Conservation (phyloP, 2,888 invertebrate genomes). For the Sarcophaga variegata region DNA sequence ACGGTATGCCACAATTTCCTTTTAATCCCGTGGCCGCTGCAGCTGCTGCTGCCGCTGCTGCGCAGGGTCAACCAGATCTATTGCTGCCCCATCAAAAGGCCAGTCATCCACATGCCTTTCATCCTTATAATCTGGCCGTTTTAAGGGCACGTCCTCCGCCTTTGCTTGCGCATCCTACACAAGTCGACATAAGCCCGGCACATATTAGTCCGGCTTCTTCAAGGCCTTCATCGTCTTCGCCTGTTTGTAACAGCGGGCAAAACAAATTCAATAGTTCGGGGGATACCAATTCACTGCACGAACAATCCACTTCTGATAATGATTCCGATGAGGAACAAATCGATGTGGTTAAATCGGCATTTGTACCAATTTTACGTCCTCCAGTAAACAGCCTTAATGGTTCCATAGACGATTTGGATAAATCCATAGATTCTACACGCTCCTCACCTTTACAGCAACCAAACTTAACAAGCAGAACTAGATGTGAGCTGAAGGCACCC, state of each 20-base stretch:
- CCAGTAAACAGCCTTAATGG: slow-evolving; percentile 81
- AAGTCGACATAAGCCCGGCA: slow-evolving; percentile 75
- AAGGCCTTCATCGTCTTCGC: slow-evolving; percentile 80
- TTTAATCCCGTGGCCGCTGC: slow-evolving; percentile 82
- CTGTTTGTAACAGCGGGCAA: slow-evolving; percentile 72
- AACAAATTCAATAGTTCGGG: slow-evolving; percentile 83
- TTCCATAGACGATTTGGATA: slow-evolving; percentile 75
- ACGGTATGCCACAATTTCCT: slow-evolving; percentile 84
- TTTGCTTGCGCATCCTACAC: slow-evolving; percentile 73
- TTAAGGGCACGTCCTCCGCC: slow-evolving; percentile 76
- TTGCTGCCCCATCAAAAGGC: slow-evolving; percentile 81
- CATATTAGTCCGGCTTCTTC: slow-evolving; percentile 81
- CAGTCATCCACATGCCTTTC: slow-evolving; percentile 82
- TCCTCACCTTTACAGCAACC: slow-evolving; percentile 74
- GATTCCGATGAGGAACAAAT: slow-evolving; percentile 87
- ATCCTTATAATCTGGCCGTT: slow-evolving; percentile 83
- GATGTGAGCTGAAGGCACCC: slow-evolving; percentile 85
- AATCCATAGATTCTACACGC: slow-evolving; percentile 77
- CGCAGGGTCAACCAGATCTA: slow-evolving; percentile 81
- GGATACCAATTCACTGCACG: slow-evolving; percentile 85
- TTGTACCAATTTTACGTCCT: slow-evolving; percentile 85
- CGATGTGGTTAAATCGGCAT: slow-evolving; percentile 89
- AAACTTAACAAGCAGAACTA: slow-evolving; percentile 76
- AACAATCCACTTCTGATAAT: slow-evolving; percentile 83
- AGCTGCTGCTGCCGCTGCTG: slow-evolving; percentile 74